Base-by-base conservation (phyloP, 2,888 invertebrate genomes). In the Hirtodrosophila trivittata region DNA sequence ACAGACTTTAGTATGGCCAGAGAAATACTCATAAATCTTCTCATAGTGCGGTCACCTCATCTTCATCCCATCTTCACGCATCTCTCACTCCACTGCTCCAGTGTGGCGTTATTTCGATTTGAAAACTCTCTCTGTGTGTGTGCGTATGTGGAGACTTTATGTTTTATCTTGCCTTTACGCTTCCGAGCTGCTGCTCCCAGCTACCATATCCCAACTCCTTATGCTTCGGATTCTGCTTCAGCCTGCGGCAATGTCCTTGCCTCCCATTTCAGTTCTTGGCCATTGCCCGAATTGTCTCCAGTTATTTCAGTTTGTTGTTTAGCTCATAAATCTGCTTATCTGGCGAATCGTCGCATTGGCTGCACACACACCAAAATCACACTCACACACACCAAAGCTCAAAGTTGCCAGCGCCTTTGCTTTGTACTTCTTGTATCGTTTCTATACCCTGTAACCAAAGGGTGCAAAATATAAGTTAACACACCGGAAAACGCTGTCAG, bases 261-360 rank as follows among this genome's bases (percentile, higher is more conserved):
- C 41, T 14, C 50, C 54, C 70, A 7, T 30, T 21, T 37, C 12
- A 37, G 6, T 13, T 10, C 16, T 28, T 33, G 58, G 45, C 70
- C 70, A 63, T 10, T 49, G 51, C 58, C 54, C 55, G 46, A 71
- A 65, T 56, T 47, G 84, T 78, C 86, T 83, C 70, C 82, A 73
- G 75, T 65, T 87, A 75, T 75, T 85, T 75, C 69, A 69, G 80
- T 80, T 78, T 86, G 86, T 77, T 86, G 80, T 86, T 86, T 84
- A 86, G 86, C 80, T 80, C 80, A 80, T 80, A 80, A 80, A 86
- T 80, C 80, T 80, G 80, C 87, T 80, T 80, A 80, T 80, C 80
- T 86, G 74, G 65, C 52, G 49, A 86, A 52, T 75, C 62, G 77
- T 69, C 76, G 65, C 67, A 76, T 67, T 75, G 71, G 56, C 58